Conservation (phyloP, 2,113 vertebrate species). For the Chaetops frenatus region DNA sequence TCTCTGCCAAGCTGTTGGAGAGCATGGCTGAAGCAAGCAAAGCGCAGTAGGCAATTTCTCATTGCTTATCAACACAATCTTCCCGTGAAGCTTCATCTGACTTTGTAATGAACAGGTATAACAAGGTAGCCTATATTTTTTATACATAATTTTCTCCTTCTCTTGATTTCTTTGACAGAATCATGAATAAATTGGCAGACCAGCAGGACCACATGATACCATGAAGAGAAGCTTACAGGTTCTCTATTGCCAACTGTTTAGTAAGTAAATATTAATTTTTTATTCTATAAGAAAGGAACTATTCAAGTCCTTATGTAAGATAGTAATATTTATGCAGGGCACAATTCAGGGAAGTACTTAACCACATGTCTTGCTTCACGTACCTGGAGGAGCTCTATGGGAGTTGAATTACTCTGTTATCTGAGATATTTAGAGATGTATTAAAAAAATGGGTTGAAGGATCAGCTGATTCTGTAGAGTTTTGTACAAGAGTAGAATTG, state of each 20-base stretch:
- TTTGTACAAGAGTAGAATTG: neutral
- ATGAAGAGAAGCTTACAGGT: conserved; percentile 99
- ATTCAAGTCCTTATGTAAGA: neutral
- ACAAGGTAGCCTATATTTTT: neutral
- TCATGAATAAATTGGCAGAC: conserved; percentile 97
- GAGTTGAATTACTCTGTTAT: neutral
- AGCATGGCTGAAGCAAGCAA: neutral
- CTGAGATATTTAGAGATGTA: neutral
- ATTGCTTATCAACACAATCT: neutral
- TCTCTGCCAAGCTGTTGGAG: neutral
- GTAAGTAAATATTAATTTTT: conserved; percentile 75
- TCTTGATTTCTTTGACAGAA: conserved; percentile 76
- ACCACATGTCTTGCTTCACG: neutral
- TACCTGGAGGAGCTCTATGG: neutral
- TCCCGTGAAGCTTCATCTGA: neutral
- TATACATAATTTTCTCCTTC: neutral
- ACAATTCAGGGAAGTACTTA: neutral
- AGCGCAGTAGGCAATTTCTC: neutral
- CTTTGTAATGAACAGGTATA: neutral
- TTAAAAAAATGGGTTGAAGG: neutral
- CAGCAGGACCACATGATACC: conserved; percentile 97
- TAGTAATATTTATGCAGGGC: neutral
- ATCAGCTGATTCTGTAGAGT: neutral
- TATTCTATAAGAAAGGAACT: neutral
- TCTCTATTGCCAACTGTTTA: conserved; percentile 96